Evolutionary conservation across 2,113 vertebrate genomes (phyloP).

Genomic region (Lethenteron camtschaticum): DNA sequence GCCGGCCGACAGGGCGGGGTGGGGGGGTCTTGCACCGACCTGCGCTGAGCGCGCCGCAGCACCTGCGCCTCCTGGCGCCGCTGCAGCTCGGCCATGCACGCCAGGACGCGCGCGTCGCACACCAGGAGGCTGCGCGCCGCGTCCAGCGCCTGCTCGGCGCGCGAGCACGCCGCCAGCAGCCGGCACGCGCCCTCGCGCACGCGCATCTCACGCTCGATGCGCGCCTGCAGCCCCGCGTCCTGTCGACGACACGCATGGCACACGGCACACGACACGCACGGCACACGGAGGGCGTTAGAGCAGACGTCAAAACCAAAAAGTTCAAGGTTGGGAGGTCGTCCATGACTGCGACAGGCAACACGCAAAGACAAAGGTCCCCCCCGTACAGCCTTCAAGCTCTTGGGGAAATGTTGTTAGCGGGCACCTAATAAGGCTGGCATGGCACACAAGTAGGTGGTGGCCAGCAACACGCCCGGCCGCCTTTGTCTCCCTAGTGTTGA

Average conservation of each 20-base stretch:
- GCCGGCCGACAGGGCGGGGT: too few species aligned
- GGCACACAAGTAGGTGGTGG: too few species aligned
- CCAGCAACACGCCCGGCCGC: too few species aligned
- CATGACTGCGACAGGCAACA: too few species aligned
- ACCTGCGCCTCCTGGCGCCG: constrained; percentile 68
- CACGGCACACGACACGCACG: not conserved
- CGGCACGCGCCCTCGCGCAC: constrained; percentile 73
- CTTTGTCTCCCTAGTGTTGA: too few species aligned
- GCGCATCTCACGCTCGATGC: constrained; percentile 72
- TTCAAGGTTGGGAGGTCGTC: too few species aligned
- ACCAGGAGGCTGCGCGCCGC: constrained; percentile 63
- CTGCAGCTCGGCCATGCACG: constrained; percentile 73
- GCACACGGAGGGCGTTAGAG: too few species aligned
- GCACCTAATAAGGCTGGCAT: too few species aligned
- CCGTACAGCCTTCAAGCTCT: too few species aligned
- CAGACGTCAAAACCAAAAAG: too few species aligned
- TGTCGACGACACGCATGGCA: constrained; percentile 15
- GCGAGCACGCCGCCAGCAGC: constrained; percentile 58
- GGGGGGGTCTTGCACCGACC: constrained; percentile 19
- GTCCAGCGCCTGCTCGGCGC: constrained; percentile 57
- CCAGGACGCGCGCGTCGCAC: constrained; percentile 59
- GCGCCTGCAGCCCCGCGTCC: constrained; percentile 75
- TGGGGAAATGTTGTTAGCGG: too few species aligned
- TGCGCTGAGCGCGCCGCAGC: constrained; percentile 35
- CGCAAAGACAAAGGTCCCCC: too few species aligned